Percentiles rank a stretch among this genome's conserved stretches.
phyloP scores from a whole-genome alignment of 2,113 vertebrate genomes.

The Sylvilagus bachmani region DNA sequence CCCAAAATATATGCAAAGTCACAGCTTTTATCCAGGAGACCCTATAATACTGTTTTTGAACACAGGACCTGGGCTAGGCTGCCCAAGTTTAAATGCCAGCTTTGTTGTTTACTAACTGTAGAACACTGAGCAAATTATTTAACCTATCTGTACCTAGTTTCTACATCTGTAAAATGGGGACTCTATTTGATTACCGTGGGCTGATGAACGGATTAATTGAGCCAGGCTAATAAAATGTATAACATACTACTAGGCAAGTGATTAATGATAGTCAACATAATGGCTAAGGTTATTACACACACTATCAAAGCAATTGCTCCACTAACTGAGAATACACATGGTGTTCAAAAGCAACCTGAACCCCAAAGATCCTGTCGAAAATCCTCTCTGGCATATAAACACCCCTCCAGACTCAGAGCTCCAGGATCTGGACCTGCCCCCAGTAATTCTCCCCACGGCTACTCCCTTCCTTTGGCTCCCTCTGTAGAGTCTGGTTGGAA shows the following conservation, averaged over 20 bases:
- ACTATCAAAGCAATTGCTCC: not conserved
- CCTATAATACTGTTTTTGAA: not conserved
- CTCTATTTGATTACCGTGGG: not conserved
- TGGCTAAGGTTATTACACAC: not conserved
- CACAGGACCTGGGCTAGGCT: not conserved
- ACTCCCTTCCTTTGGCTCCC: not conserved
- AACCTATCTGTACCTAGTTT: conserved; percentile 21
- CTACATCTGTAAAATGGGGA: not conserved
- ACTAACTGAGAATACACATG: not conserved
- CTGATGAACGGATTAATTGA: conserved; percentile 23
- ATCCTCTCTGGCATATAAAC: not conserved
- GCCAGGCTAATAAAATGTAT: not conserved
- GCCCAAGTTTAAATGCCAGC: not conserved
- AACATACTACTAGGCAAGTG: not conserved
- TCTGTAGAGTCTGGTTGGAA: not conserved
- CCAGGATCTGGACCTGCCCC: not conserved
- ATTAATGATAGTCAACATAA: not conserved
- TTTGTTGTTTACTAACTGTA: conserved; percentile 2
- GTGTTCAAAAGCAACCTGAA: conserved; percentile 37
- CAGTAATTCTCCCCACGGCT: not conserved
- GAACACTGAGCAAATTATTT: conserved; percentile 32
- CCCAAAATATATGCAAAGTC: not conserved
- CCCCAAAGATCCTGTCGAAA: not conserved
- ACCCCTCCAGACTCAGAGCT: not conserved
- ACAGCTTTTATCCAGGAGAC: not conserved